Conservation (phyloP, 2,797 vertebrate genomes). For the Notamacropus eugenii region DNA sequence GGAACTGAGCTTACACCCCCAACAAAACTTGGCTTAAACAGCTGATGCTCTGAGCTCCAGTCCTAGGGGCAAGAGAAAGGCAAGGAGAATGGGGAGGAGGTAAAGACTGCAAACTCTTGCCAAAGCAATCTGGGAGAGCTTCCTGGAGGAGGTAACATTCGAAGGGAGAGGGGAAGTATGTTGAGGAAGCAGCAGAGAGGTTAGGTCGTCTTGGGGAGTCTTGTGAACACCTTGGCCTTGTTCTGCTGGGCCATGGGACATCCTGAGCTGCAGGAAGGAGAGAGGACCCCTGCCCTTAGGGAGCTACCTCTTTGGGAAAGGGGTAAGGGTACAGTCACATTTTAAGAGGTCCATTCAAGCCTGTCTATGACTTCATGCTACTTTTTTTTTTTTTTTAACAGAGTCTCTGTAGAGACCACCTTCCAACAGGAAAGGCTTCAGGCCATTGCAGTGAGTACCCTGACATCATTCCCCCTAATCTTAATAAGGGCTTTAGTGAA, state of each 20-base stretch:
- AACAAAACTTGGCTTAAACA: background rate
- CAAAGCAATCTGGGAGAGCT: background rate
- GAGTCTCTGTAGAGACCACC: constrained; percentile 87
- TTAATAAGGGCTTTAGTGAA: background rate
- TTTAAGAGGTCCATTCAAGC: background rate
- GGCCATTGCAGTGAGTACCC: constrained; percentile 91
- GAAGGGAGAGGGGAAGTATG: background rate
- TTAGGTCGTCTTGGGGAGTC: background rate
- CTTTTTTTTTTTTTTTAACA: constrained; percentile 75
- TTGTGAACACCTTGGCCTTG: background rate
- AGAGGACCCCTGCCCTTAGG: background rate
- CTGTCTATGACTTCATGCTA: background rate
- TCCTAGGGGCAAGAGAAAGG: background rate
- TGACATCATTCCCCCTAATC: too few relatives aligned
- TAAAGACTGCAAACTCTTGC: background rate
- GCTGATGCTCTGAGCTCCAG: background rate
- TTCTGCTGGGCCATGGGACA: background rate
- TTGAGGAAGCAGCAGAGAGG: background rate
- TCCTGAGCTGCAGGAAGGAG: background rate
- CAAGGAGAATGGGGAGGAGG: background rate
- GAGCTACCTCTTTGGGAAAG: background rate
- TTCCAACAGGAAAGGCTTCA: constrained; percentile 94
- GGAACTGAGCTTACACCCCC: too few relatives aligned
- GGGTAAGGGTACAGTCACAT: background rate
- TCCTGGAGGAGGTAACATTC: background rate